phyloP scores from a whole-genome alignment of 1,140 invertebrate genomes.

The Pissodes strobi region DNA sequence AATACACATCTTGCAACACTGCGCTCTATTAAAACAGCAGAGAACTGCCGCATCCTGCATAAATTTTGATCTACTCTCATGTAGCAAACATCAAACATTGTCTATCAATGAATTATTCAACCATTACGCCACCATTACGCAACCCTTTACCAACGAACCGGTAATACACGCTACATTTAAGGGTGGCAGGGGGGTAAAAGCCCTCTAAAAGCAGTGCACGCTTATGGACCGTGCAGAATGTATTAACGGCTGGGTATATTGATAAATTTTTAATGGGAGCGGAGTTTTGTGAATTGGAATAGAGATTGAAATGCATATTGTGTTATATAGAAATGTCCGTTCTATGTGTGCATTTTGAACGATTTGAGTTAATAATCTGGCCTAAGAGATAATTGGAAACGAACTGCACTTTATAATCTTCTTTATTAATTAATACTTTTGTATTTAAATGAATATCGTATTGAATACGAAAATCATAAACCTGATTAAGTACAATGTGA shows the following conservation, averaged over 20 bases:
- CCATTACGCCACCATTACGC: slow-evolving; percentile 30
- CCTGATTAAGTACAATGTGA: too few relatives aligned
- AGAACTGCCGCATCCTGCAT: too few relatives aligned
- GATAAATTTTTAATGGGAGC: slow-evolving; percentile 28
- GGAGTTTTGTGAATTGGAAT: background rate
- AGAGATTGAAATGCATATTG: slow-evolving; percentile 7
- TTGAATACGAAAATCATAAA: too few relatives aligned
- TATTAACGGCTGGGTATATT: slow-evolving; percentile 23
- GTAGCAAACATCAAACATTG: slow-evolving; percentile 34
- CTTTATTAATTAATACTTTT: too few relatives aligned
- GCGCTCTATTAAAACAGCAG: too few relatives aligned
- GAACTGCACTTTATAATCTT: background rate
- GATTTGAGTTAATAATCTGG: background rate
- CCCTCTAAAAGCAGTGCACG: slow-evolving; percentile 18
- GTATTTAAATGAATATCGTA: too few relatives aligned
- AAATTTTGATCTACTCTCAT: slow-evolving; percentile 18
- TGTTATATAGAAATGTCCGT: background rate
- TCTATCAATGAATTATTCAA: slow-evolving; percentile 37
- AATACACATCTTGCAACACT: too few relatives aligned
- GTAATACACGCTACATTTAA: slow-evolving; percentile 21
- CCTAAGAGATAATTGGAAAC: background rate
- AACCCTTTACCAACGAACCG: slow-evolving; percentile 27
- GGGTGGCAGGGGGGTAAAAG: slow-evolving; percentile 13
- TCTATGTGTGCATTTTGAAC: background rate
- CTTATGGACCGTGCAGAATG: slow-evolving; percentile 22